Base-by-base conservation (phyloP, 2,797 vertebrate species). In the Scomberomorus guttatus region DNA sequence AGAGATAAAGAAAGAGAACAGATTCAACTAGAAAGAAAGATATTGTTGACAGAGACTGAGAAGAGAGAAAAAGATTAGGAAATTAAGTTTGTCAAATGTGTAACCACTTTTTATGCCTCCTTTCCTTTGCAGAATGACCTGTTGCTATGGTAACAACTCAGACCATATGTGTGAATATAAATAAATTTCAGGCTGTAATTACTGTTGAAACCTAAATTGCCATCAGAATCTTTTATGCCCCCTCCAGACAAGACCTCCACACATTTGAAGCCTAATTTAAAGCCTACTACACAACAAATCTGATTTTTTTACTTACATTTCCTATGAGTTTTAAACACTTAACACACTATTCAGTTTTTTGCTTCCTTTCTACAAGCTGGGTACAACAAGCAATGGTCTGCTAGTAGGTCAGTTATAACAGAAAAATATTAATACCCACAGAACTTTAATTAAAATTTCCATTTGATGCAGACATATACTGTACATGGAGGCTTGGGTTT, bases 81-180 rank as follows among this genome's bases (percentile, higher is more conserved):
- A 74, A 73, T 63, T 4, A 84, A 81, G 65, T 84, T 88, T 81
- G 61, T 86, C 55, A 78, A 44, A 86, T 68, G 61, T 79, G 14
- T 37, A 63, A 46, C 65, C 64, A 54, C 42, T 82, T 84, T 72
- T 46, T 54, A 75, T 75, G n/a, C 13, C 54, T 66, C 24, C 44
- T 71, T 67, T 70, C 56, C 65, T 74, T 59, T 52, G 44, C 67
- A 51, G 79, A 77, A 64, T 80, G 82, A 87, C 80, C 77, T 72
- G 90, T 92, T 93, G 78, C 90, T 85, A 91, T 90, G 89, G 91
- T 81, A 87, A 92, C 88, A 79, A 76, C 61, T 61, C 51, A 32
- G 72, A 64, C 65, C 32, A 52, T 61, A 59, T 75, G 54, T 75
- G 73, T 58, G 80, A 83, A 72, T 84, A 85, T 63, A 78, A 90